Conservation (phyloP, 1,140 invertebrate genomes). For the Muscidifurax raptorellus region DNA sequence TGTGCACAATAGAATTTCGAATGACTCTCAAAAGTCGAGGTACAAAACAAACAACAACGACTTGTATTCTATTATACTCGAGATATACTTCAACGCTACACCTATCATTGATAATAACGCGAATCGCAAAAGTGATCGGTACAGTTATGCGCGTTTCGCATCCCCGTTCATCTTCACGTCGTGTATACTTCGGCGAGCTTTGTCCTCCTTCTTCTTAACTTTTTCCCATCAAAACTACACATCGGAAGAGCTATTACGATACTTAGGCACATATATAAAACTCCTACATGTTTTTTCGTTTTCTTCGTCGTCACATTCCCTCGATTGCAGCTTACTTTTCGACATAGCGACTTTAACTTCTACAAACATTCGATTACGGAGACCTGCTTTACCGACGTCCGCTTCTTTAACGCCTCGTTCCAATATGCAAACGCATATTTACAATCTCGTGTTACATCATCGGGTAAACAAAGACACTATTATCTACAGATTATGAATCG, state of each 20-base stretch:
- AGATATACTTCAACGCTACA: conserved; percentile 31
- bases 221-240: conserved; percentile 17
- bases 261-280: conserved; percentile 50
- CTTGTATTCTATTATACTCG: neutral
- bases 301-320: neutral
- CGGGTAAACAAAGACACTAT: too few relatives aligned
- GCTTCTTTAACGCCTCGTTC: neutral
- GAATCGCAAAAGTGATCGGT: conserved; percentile 8
- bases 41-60: conserved; percentile 52
- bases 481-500: conserved; percentile 21
- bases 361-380: conserved; percentile 7
- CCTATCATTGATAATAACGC: conserved; percentile 4
- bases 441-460: neutral
- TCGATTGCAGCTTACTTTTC: neutral
- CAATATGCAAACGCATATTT: neutral
- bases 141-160: neutral
- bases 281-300: conserved; percentile 8
- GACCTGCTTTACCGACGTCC: neutral
- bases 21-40: conserved; percentile 49
- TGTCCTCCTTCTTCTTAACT: neutral
- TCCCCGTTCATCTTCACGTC: neutral
- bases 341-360: neutral
- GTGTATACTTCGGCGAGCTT: conserved; percentile 29
- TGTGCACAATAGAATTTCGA: conserved; percentile 51
- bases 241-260: conserved; percentile 39